These are phyloP conservation scores for Artemia sinica DNA, from an alignment of 2,888 invertebrate species.

Conservation along the genomic window DNA sequence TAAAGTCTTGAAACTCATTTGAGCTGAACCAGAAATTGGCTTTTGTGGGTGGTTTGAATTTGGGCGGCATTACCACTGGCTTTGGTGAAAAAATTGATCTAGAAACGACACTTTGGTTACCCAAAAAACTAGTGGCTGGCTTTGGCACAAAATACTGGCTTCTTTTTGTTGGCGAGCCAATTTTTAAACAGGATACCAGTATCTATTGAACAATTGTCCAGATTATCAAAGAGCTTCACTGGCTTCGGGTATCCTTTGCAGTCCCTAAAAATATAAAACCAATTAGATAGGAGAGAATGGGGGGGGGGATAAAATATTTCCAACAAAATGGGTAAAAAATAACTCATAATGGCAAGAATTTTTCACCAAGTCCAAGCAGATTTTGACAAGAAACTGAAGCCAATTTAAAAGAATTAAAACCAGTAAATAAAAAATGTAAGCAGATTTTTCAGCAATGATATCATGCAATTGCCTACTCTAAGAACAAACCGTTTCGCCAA, in stretches of 20 bases:
- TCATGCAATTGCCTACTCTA: too few species aligned
- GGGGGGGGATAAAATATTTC: too few species aligned
- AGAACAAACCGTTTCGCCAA: too few species aligned
- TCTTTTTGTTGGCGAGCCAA: neutral
- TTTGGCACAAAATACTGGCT: constrained; percentile 10
- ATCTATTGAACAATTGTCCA: neutral
- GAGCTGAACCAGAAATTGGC: neutral
- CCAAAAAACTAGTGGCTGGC: neutral
- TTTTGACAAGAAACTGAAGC: too few species aligned
- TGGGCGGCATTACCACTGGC: neutral
- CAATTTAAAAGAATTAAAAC: too few species aligned
- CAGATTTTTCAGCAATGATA: too few species aligned
- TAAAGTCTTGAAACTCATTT: constrained; percentile 8
- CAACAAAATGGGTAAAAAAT: too few species aligned
- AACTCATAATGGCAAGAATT: too few species aligned
- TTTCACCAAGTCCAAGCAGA: too few species aligned
- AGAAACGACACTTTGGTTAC: neutral
- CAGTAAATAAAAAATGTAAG: too few species aligned
- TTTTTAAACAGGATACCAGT: neutral
- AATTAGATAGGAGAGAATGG: neutral
- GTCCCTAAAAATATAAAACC: neutral
- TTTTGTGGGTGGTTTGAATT: neutral
- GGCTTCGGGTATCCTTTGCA: neutral
- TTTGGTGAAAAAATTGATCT: neutral
- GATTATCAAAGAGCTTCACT: constrained; percentile 6